Base-by-base conservation (phyloP, 2,888 invertebrate genomes). In the Megalurothrips usitatus region DNA sequence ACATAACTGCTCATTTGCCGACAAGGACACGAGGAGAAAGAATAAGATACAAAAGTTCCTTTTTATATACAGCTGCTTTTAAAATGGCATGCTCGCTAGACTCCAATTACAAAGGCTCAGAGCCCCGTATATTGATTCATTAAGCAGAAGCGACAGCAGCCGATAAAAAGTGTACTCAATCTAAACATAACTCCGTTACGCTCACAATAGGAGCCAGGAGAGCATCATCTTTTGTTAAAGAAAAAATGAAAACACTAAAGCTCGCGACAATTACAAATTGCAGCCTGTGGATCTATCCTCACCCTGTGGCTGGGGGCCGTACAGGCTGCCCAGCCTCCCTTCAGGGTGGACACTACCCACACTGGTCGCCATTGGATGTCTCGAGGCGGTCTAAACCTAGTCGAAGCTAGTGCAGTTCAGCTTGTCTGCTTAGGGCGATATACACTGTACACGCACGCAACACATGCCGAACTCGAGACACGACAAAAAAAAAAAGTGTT, bases 241-340 rank as follows among this genome's bases (percentile, higher is more conserved):
- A 58, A 58, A 58, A 75, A 75, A 26, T 26, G 68, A 75, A 75
- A 75, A 75, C 19, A 75, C 26, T 75, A 75, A 75, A 11, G 58
- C 58, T 58, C n/a, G 58, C n/a, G 58, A 58, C 23, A 75, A 75
- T 26, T 75, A 26, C 23, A 75, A 75, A 26, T 26, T 26, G 68
- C 26, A 75, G 68, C 68, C 68, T 26, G 68, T 75, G 68, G 68
- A 75, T 26, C 68, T 75, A 75, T 75, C 23, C 68, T 23, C 68
- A 58, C 58, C 58, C 11, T 14, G n/a, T 43, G 6, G 34, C 34
- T 43, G 34, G 34, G 6, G 6, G 34, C 34, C 34, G 6, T 43
- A 4, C 34, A n/a, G 58, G 58, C 58, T 43, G 34, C 6, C 34
- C 34, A 43, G 3, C 2, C 34, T 43, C 34, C 34, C 34, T 43